Percentiles rank a stretch among this genome's conserved stretches.
Conservation (phyloP, 92 coral and sea anemone species). For the Actinostola sp. region DNA sequence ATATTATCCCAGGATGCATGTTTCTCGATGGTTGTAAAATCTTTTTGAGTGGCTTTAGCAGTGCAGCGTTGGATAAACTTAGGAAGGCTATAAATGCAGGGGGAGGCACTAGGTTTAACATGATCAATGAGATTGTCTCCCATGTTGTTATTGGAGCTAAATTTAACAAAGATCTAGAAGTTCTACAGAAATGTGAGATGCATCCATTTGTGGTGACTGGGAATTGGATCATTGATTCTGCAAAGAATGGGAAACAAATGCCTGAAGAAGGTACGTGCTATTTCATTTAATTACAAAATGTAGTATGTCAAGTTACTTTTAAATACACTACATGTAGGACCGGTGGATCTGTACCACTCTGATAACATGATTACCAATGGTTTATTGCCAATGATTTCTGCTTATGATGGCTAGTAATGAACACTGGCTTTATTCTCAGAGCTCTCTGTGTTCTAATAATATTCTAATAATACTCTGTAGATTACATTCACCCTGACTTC, state of each 20-base stretch:
- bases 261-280: constrained; percentile 78
- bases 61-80: constrained; percentile 68
- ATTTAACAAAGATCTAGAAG: constrained; percentile 64
- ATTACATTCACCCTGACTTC: constrained; percentile 55
- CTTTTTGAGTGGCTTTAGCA: constrained; percentile 86
- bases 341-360: too few species aligned
- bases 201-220: constrained; percentile 78
- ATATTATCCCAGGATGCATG: constrained; percentile 73
- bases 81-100: constrained; percentile 88
- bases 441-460: too few species aligned
- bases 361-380: too few species aligned
- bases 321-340: too few species aligned
- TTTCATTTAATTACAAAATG: too few species aligned
- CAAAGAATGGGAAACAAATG: constrained; percentile 71
- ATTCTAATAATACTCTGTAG: constrained; percentile 37
- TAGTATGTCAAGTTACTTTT: too few species aligned
- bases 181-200: constrained; percentile 66
- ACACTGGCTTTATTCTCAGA: too few species aligned
- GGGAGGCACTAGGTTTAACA: constrained; percentile 93
- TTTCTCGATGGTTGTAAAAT: constrained; percentile 97
- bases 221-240: constrained; percentile 91
- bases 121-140: constrained; percentile 89
- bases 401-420: too few species aligned
- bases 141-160: constrained; percentile 83
- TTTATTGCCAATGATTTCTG: too few species aligned